Base-by-base conservation (phyloP, 2,797 vertebrate genomes). In the Eulemur mongoz region DNA sequence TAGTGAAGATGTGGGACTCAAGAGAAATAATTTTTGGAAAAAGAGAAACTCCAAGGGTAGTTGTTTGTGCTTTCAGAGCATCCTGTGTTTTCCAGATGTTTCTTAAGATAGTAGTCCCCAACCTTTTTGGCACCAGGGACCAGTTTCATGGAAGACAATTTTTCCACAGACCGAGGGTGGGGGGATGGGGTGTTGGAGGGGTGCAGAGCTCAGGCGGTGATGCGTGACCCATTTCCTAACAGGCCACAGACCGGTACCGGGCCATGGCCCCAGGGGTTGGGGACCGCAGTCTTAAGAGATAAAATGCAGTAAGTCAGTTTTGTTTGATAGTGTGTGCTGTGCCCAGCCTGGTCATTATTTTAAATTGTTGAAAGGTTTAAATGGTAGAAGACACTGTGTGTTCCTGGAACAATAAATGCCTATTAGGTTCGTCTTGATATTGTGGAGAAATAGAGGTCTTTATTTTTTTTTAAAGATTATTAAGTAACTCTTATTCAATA, bases 401-500 rank as follows among this genome's bases (percentile, higher is more conserved):
- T 91, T 85, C 40, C 70, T 63, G 48, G 50, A 94, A 76, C 23
- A 89, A 67, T 52, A 87, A 61, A 91, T 70, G 23, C n/a, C 40
- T 82, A 45, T 38, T 67, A 78, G 57, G 54, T 82, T 12, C 15
- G 10, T 84, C 72, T 88, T 85, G 14, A 79, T 84, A 54, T 30
- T 81, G 20, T 73, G 76, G 52, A 48, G 82, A 79, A 78, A 43
- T 79, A 63, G 35, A 57, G 10, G 9, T n/a, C 79, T 76, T 69
- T 52, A 18, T 3, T 15, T 45, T 69, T 69, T 32, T 83, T 70
- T 73, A 38, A 80, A 45, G 32, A 48, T 86, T 18, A 12, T 84
- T 86, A 30, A 83, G 12, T 95, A 90, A 86, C 45, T 93, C 76
- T 59, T 67, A 52, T 70, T 93, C 54, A 93, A 5, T 86, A 57